Conservation (phyloP, 2,888 invertebrate species). For the Mythimna ferrago region DNA sequence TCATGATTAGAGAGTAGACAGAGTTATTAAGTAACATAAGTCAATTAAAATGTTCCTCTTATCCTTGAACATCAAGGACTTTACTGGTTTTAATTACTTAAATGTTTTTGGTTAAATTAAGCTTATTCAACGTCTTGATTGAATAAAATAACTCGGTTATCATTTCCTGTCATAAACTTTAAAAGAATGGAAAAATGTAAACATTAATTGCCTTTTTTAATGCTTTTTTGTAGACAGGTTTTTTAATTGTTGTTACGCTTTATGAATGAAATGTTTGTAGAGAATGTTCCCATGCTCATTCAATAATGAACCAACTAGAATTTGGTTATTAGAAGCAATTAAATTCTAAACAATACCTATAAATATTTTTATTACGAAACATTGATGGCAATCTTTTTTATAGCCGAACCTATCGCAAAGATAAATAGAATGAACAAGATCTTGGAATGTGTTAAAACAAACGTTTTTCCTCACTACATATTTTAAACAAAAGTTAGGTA, state of each 20-base stretch:
- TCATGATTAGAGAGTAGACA: not conserved
- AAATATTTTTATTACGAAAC: not conserved
- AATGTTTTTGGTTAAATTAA: constrained; percentile 17
- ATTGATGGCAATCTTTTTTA: not conserved
- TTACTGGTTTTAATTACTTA: constrained; percentile 34
- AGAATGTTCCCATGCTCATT: constrained; percentile 36
- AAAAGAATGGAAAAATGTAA: constrained; percentile 44
- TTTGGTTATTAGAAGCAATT: constrained; percentile 27
- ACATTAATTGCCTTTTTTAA: constrained; percentile 39
- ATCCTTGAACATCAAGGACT: constrained; percentile 37
- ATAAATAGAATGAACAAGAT: not conserved
- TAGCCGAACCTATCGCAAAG: not conserved
- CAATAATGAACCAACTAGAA: constrained; percentile 20
- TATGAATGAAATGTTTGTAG: constrained; percentile 53
- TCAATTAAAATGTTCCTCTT: constrained; percentile 16
- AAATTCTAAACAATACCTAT: not conserved
- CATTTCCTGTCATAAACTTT: constrained; percentile 52
- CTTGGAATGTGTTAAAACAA: not conserved
- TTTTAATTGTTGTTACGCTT: constrained; percentile 44
- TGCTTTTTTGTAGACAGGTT: constrained; percentile 28
- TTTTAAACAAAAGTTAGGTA: not conserved
- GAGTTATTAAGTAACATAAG: not conserved
- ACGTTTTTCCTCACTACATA: not conserved
- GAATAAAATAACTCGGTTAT: constrained; percentile 26
- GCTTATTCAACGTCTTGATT: constrained; percentile 27